Conservation (phyloP, 2,888 invertebrate genomes). For the Cosmia trapezina region DNA sequence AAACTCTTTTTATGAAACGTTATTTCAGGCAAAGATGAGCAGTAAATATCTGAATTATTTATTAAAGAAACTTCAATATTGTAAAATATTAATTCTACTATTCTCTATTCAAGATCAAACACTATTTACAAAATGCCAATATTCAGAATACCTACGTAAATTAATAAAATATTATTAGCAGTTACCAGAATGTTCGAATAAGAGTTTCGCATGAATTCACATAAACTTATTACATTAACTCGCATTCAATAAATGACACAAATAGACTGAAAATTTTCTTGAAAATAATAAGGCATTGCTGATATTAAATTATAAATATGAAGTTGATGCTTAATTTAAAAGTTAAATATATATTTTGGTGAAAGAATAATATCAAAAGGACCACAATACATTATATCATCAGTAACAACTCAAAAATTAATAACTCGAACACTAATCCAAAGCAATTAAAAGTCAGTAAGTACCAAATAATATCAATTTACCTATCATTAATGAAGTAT, state of each 20-base stretch:
- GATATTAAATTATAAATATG: constrained; percentile 1
- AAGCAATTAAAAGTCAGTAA: neutral
- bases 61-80: constrained; percentile 11
- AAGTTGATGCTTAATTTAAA: neutral
- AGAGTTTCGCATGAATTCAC: neutral
- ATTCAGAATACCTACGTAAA: neutral
- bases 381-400: neutral
- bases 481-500: constrained; percentile 83
- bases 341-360: neutral
- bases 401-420: neutral
- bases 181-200: neutral
- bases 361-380: neutral
- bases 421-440: neutral
- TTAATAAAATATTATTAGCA: constrained; percentile 1
- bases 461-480: constrained; percentile 43
- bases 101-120: constrained; percentile 14
- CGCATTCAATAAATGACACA: neutral
- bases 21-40: neutral
- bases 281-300: neutral
- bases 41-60: neutral
- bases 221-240: neutral
- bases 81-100: neutral
- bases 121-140: neutral
- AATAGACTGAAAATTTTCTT: neutral
- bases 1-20: neutral